Evolutionary conservation across 2,113 vertebrate genomes (phyloP), one percentile per base, ranked within the genome.

Genomic region (Bufo bufo): DNA sequence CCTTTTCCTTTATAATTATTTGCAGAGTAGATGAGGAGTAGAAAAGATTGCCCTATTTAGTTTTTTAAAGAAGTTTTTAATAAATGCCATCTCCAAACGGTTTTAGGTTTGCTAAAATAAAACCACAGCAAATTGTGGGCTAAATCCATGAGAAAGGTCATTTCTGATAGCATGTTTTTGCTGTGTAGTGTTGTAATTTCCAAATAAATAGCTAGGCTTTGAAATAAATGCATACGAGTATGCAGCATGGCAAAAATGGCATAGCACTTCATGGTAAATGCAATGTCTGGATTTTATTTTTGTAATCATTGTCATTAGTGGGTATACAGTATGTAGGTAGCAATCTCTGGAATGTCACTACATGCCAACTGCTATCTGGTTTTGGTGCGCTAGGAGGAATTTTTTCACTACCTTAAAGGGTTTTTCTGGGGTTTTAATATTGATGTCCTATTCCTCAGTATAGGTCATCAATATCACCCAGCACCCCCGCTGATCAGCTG

Each of bases 1-100:
- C n/a, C n/a, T 78, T n/a, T 23, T 54, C 6, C 50, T 78, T 54
- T 23, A 78, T 78, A 78, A 78, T 78, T 78, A 23, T 54, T 78
- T 54, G 10, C 19, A 23, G 10, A 23, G n/a, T 54, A 54, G 6
- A 78, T 23, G 50, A 23, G 49, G 20, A 14, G 20, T 23, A 56
- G 6, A 54, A 23, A 78, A 78, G 19, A 13, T 23, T 54, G 11
- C 49, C 14, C 20, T 23, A 13, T 78, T 45, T 74, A 10, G 1
- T 10, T 10, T 54, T 78, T 23, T 56, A 19, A 19, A 50, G 49
- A 52, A 54, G 3, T 23, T 78, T 78, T 78, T 54, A 78, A 20
- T 78, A 78, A 78, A 49, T 75, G 77, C 10, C 77, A 78, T 54
- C 6, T 6, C 13, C 17, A 49, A n/a, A 2, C 4, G 17, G 3